Percentiles rank a stretch among this genome's conserved stretches.
These are phyloP conservation scores for Drosophila micromelanica DNA, from an alignment of 1,140 invertebrate genomes.

Conservation along the genomic window DNA sequence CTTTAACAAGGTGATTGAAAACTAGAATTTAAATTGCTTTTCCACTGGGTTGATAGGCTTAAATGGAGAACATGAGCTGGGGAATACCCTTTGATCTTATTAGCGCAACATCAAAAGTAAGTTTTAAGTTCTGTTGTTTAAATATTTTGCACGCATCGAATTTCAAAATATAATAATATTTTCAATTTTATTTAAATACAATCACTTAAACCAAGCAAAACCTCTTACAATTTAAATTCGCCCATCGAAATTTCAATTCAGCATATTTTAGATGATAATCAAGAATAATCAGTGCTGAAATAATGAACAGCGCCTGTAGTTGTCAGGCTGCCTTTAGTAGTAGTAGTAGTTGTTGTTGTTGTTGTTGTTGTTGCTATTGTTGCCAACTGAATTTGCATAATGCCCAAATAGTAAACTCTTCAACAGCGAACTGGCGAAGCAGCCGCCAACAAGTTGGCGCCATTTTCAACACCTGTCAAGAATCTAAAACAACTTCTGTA, in stretches of 20 bases:
- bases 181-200: neutral
- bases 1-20: neutral
- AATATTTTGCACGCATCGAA: neutral
- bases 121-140: too few species aligned
- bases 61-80: slow-evolving; percentile 10
- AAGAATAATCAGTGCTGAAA: slow-evolving; percentile 4
- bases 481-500: slow-evolving; percentile 55
- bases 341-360: too few species aligned
- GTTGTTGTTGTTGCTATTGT: slow-evolving; percentile 31
- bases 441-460: slow-evolving; percentile 55
- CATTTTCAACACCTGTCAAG: slow-evolving; percentile 78
- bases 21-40: slow-evolving; percentile 20
- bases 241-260: neutral
- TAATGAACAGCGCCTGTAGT: slow-evolving; percentile 2
- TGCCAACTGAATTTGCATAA: slow-evolving; percentile 60
- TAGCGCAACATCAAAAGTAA: slow-evolving; percentile 11
- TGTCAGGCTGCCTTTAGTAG: neutral
- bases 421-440: slow-evolving; percentile 39
- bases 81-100: slow-evolving; percentile 25
- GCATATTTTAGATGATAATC: neutral
- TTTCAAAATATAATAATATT: too few species aligned
- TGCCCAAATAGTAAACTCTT: slow-evolving; percentile 50
- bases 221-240: neutral
- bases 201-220: neutral
- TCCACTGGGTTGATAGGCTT: neutral